Evolutionary conservation across 2,113 vertebrate species (phyloP).

Genomic region (Thunnus thynnus): DNA sequence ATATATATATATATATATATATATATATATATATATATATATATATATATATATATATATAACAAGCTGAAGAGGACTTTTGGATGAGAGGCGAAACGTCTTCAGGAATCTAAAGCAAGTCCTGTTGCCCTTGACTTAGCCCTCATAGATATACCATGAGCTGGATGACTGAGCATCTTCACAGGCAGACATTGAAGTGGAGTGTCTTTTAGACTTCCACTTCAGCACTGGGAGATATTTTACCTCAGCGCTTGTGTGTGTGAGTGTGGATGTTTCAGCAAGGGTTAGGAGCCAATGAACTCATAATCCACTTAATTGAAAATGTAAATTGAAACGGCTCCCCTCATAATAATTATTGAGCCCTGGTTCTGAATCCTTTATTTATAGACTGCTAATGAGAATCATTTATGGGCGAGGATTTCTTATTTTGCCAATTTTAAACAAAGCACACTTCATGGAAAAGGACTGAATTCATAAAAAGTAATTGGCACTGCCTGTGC

Average conservation of each 20-base stretch:
- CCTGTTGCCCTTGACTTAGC: too few species aligned
- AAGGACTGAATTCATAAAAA: not conserved
- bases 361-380: conserved; percentile 3
- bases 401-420: conserved; percentile 9
- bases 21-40: too few species aligned
- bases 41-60: not conserved
- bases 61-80: too few species aligned
- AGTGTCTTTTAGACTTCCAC: not conserved
- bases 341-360: conserved; percentile 27
- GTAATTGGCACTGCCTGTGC: not conserved
- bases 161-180: too few species aligned
- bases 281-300: conserved; percentile 16
- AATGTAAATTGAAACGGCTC: conserved; percentile 33
- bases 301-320: conserved; percentile 44
- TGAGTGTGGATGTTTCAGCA: not conserved
- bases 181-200: not conserved
- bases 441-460: not conserved
- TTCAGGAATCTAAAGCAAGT: too few species aligned
- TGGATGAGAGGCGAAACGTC: too few species aligned
- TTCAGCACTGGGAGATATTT: not conserved
- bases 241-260: not conserved
- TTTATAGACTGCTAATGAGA: conserved; percentile 15
- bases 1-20: too few species aligned
- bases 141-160: too few species aligned
- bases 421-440: conserved; percentile 2